Evolutionary conservation across 1,140 invertebrate genomes (phyloP), one percentile per base, ranked within the genome.

Genomic region (Drosophila tani): DNA sequence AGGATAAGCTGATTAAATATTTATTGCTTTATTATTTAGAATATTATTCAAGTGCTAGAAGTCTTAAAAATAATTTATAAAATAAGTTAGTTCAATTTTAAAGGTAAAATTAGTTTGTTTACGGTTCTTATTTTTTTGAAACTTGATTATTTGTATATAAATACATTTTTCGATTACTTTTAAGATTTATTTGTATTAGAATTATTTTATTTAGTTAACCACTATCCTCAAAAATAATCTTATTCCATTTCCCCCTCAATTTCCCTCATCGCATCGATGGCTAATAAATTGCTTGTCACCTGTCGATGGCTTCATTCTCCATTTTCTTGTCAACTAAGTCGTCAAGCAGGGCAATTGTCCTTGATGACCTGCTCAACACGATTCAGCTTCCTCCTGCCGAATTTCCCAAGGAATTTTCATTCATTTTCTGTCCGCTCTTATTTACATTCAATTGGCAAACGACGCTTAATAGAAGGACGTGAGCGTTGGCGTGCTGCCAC

Each of bases 381-480:
- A 70, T 24, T 75, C 27, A 17, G 38, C 47, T 75, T 83, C 58
- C 19, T 41, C 19, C 55, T 49, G 15, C n/a, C 15, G 15, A 24
- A 43, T 45, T 45, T 47, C 46, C 45, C 41, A 43, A 19, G 24
- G 47, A 38, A 47, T 56, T 56, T 40, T 41, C 38, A 58, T 62
- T 79, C 64, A 74, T 73, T 87, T 56, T 62, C 75, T 74, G 58
- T 66, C 67, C 75, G 75, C 53, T 67, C 76, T 67, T 76, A 84
- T 84, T 81, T 88, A 75, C 77, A 87, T 87, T 87, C 81, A 88
- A 88, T 88, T 88, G 83, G 41, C 84, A 74, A 56, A 56, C 53
- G 53, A 64, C 71, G 55, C 47, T 80, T 77, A 53, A 69, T 79
- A 77, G 38, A 51, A 71, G 64, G 64, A 63, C 49, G 69, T 58